phyloP scores from a whole-genome alignment of 1,140 invertebrate species.

The Mactra quadrangularis region DNA sequence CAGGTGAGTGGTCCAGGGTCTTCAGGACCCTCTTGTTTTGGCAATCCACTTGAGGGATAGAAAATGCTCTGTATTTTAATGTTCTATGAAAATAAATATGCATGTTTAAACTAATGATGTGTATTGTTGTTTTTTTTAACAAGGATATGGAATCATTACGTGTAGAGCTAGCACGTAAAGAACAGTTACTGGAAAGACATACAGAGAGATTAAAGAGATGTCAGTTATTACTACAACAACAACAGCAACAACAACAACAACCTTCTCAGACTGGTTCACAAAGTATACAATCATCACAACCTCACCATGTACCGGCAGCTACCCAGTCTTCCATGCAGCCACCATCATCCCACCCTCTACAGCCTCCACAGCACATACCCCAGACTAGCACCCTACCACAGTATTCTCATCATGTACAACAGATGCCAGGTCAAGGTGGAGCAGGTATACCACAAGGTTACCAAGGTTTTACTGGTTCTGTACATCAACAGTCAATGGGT shows the following conservation, averaged over 20 bases:
- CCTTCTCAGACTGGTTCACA: not conserved
- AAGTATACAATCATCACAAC: not conserved
- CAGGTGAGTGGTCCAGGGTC: too few relatives aligned
- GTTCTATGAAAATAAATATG: too few relatives aligned
- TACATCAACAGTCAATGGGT: slow-evolving; percentile 23
- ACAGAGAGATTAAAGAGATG: slow-evolving; percentile 53
- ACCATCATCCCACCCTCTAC: slow-evolving; percentile 22
- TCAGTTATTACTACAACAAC: slow-evolving; percentile 42
- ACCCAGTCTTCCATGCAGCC: slow-evolving; percentile 11
- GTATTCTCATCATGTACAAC: slow-evolving; percentile 25
- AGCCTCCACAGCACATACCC: slow-evolving; percentile 10
- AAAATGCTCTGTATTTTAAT: too few relatives aligned
- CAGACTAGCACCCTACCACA: slow-evolving; percentile 4
- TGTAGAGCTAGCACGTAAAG: slow-evolving; percentile 44
- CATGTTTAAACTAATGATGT: too few relatives aligned
- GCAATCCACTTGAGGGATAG: too few relatives aligned
- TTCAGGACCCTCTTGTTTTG: too few relatives aligned
- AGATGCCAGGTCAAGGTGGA: slow-evolving; percentile 18
- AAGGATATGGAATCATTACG: slow-evolving; percentile 42
- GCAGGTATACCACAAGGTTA: slow-evolving; percentile 30
- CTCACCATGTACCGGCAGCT: not conserved
- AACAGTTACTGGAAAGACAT: slow-evolving; percentile 48
- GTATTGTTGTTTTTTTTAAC: too few relatives aligned
- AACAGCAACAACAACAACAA: not conserved
- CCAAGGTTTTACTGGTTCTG: slow-evolving; percentile 17